Evolutionary conservation across 1,140 invertebrate species (phyloP).

Genomic region (Ceratitis capitata): DNA sequence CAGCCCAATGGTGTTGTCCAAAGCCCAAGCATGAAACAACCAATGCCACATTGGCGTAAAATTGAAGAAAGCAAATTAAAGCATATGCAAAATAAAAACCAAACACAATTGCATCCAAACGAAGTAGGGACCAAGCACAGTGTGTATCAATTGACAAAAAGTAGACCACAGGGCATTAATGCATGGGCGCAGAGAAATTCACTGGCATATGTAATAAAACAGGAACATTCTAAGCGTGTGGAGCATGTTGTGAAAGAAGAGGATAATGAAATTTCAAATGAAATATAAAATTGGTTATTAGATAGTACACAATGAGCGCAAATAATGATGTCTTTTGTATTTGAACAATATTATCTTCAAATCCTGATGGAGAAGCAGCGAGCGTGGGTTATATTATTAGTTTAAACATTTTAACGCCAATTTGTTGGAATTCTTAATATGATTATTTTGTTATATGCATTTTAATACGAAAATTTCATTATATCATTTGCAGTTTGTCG

Average conservation of each 20-base stretch:
- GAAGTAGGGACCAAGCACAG: neutral
- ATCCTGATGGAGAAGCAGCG: neutral
- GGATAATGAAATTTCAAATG: neutral
- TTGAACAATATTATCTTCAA: neutral
- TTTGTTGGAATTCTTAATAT: neutral
- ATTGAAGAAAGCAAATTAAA: slow-evolving; percentile 16
- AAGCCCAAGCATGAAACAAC: neutral
- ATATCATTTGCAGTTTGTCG: neutral
- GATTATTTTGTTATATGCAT: neutral
- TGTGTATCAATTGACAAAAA: neutral
- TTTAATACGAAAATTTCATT: neutral
- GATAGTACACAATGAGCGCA: neutral
- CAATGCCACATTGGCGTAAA: slow-evolving; percentile 38
- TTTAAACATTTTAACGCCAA: neutral
- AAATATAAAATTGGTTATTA: neutral
- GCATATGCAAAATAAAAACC: neutral
- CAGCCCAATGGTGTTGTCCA: neutral
- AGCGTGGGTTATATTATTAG: neutral
- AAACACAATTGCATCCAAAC: neutral
- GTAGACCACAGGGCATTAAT: neutral
- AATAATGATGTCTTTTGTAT: neutral
- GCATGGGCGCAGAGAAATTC: neutral
- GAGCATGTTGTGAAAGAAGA: neutral
- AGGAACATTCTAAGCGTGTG: neutral
- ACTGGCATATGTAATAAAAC: neutral